Percentiles rank a stretch among this genome's conserved stretches.
Conservation (phyloP, 1,140 invertebrate genomes). For the Sarcophaga bullata region DNA sequence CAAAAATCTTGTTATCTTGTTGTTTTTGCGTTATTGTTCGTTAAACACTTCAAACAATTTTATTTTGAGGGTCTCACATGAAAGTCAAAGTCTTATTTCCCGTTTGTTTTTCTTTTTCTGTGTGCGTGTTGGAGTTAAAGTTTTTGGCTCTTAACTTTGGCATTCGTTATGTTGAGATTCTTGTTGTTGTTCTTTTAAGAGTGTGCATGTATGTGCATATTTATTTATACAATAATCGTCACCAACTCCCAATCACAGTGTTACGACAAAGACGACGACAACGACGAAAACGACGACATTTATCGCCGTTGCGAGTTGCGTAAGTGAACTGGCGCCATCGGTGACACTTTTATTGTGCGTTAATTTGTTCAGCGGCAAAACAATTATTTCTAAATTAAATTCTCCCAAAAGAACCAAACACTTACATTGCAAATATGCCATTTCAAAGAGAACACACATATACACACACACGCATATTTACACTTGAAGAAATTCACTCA, state of each 20-base stretch:
- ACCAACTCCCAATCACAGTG: not conserved
- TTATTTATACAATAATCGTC: not conserved
- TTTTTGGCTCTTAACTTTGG: constrained; percentile 36
- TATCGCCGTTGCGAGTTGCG: constrained; percentile 19
- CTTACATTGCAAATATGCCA: not conserved
- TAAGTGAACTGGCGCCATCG: constrained; percentile 40
- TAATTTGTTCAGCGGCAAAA: constrained; percentile 39
- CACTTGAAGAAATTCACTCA: too few species aligned
- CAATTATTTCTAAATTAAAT: constrained; percentile 41
- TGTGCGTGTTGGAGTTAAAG: not conserved
- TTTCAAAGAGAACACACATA: not conserved
- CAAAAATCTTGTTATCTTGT: not conserved
- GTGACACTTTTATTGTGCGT: constrained; percentile 42
- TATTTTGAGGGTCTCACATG: not conserved
- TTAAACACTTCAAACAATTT: constrained; percentile 33
- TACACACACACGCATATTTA: not conserved
- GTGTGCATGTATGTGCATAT: not conserved
- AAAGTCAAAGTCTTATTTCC: not conserved
- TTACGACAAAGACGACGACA: not conserved
- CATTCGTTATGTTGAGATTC: constrained; percentile 8
- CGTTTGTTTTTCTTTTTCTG: not conserved
- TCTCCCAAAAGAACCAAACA: constrained; percentile 24
- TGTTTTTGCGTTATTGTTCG: not conserved
- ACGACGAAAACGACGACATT: not conserved
- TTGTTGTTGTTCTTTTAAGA: not conserved